phyloP scores from a whole-genome alignment of 2,797 vertebrate genomes.

The Otus scops region DNA sequence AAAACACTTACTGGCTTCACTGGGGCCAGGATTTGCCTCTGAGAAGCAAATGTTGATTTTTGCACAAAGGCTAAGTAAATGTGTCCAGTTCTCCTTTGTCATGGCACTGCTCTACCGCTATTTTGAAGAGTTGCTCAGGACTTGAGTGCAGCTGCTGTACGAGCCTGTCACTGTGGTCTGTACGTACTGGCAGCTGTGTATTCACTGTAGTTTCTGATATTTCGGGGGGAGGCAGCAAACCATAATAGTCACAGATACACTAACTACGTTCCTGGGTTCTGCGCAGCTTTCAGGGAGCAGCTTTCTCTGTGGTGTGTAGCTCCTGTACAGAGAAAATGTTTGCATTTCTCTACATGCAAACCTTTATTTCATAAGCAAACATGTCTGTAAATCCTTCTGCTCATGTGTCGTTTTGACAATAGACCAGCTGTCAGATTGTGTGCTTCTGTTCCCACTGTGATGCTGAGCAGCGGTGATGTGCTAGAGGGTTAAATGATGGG shows the following conservation, averaged over 20 bases:
- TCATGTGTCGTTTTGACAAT: not conserved
- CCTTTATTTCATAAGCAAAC: constrained; percentile 6
- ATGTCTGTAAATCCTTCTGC: constrained; percentile 13
- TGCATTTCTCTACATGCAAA: constrained; percentile 16
- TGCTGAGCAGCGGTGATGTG: constrained; percentile 3
- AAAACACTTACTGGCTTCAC: not conserved
- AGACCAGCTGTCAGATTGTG: constrained; percentile 18
- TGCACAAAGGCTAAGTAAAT: not conserved
- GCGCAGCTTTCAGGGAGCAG: not conserved
- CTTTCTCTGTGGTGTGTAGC: not conserved
- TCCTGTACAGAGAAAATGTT: not conserved
- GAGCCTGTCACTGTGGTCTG: not conserved
- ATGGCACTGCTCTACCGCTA: not conserved
- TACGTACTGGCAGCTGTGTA: not conserved
- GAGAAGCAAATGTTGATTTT: not conserved
- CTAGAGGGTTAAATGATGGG: not conserved
- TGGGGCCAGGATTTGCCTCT: not conserved
- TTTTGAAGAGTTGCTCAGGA: not conserved
- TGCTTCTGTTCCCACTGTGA: not conserved
- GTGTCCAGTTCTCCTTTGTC: not conserved
- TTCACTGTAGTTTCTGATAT: not conserved
- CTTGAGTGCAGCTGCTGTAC: not conserved
- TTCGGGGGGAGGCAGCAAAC: not conserved
- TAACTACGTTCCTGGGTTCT: not conserved
- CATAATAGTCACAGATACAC: not conserved